Base-by-base conservation (phyloP, 2,113 vertebrate species). In the Microcebus murinus region DNA sequence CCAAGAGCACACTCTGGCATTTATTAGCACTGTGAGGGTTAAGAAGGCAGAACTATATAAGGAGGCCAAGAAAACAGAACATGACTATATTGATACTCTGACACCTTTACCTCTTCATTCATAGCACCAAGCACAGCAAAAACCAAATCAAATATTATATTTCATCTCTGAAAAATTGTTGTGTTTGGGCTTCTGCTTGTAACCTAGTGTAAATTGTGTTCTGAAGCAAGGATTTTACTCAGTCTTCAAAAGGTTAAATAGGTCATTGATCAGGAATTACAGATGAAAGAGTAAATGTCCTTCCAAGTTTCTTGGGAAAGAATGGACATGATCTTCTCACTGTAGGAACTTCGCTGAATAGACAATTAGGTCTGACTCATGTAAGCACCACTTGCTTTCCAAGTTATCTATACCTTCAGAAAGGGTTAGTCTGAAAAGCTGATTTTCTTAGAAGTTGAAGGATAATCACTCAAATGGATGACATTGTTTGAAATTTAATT, bases 171-270 rank as follows among this genome's bases (percentile, higher is more conserved):
- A 93, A 98, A 95, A 97, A 85, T 8, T 89, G 91, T 94, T 89
- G 34, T 18, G 77, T 83, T 96, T 96, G 71, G 92, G 80, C 42
- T 97, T 68, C 87, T 0, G 1, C 70, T 76, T 95, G 76, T 76
- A 97, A 83, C 94, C 85, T 92, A 70, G 82, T 92, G 97, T 92
- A 97, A 98, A 96, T 97, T 97, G 55, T 65, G 50, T 91, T 63
- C 84, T 87, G 79, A 97, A 97, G 91, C 55, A 92, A 97, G 86
- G 63, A 96, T 77, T 90, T 89, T 42, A 70, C 59, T 96, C 91
- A 96, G 87, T 87, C 77, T 95, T 55, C 20, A 74, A 94, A 89
- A 87, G 77, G 63, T 71, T 90, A 97, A 97, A 71, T 77, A 97
- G 91, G 71, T 20, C 61, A 95, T 76, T 94, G 76, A 76, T 97